Conservation (phyloP, 2,113 vertebrate species). For the Chionomys nivalis region DNA sequence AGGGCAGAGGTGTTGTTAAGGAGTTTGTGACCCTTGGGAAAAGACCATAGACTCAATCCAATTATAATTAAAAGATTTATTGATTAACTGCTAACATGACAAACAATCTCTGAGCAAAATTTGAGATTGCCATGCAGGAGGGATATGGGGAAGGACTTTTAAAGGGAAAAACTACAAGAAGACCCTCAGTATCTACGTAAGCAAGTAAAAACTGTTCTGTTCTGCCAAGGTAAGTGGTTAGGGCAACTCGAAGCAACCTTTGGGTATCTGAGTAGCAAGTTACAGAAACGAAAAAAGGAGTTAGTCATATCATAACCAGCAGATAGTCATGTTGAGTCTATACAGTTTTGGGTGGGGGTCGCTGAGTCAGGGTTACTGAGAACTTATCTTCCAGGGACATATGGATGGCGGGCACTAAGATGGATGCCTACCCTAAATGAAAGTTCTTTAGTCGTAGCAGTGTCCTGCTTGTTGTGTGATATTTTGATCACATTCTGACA, state of each 20-base stretch:
- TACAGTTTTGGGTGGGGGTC: neutral
- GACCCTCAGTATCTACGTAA: neutral
- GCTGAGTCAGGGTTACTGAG: neutral
- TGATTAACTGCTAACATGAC: neutral
- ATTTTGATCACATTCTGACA: too few species aligned
- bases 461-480: neutral
- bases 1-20: neutral
- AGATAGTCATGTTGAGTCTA: neutral
- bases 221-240: neutral
- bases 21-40: neutral
- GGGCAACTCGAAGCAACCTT: neutral
- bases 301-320: too few species aligned
- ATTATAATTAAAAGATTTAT: neutral
- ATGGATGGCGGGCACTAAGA: neutral
- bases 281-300: neutral
- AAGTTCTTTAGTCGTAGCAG: neutral
- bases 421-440: neutral
- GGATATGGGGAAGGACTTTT: neutral
- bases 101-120: neutral
- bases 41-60: neutral
- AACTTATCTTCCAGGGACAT: neutral
- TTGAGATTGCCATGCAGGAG: neutral
- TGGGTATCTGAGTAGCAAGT: neutral
- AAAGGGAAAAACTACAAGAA: neutral
- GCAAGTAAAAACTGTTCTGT: neutral